Evolutionary conservation across 2,797 vertebrate species (phyloP), one percentile per base, ranked within the genome.

Genomic region (Fringilla coelebs): DNA sequence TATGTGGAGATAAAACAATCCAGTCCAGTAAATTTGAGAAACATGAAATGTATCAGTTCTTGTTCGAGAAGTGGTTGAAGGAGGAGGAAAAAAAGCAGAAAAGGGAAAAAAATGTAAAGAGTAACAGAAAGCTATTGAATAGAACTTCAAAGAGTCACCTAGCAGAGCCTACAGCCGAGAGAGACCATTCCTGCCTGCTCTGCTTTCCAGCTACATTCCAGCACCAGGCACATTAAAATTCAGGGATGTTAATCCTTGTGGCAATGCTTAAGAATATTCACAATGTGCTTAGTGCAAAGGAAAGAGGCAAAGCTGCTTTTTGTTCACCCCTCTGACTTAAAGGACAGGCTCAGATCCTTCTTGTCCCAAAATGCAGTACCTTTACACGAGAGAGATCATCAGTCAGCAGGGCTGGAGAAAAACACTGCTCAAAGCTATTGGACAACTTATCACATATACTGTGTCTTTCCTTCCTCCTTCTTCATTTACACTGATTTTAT

Each of bases 231-330:
- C 93, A 94, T 97, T 97, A 95, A 95, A 96, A 95, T 93, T 88
- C 95, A 95, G 78, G 75, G 92, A 94, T 95, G 92, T 83, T 97
- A 96, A 97, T 97, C 96, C 95, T 94, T 75, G 88, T 91, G 82
- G 89, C 92, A 90, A 88, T 87, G 68, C 92, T 90, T 94, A 96
- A 96, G 94, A 92, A 95, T 94, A 90, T 95, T 88, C 96, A 94
- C 90, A 96, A 84, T 92, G 93, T 91, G 82, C 89, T 97, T 96
- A 86, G 88, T 72, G 61, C 88, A 81, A 96, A 95, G 57, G 48
- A 93, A 92, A 81, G 16, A 38, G 46, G 84, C 88, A 97, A 94
- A 97, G 94, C 96, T 88, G 84, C 61, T 85, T 92, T 96, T 90
- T 95, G 83, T 96, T 95, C 92, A 79, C 72, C 68, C 66, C 67